Evolutionary conservation across 2,113 vertebrate species (phyloP).

Genomic region (Microcebus jonahi): DNA sequence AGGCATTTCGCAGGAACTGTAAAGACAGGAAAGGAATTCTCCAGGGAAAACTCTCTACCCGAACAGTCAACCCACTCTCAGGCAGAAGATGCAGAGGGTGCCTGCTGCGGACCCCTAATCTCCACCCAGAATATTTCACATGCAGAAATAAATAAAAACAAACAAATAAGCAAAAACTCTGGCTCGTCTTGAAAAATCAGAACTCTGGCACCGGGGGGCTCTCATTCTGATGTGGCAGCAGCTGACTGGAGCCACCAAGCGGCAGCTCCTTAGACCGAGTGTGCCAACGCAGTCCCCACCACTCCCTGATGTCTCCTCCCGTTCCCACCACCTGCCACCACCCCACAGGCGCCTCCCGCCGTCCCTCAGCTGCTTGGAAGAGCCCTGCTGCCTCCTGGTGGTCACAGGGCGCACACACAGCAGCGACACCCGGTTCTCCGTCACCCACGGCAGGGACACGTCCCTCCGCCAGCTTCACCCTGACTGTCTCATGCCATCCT

Average conservation of each 20-base stretch:
- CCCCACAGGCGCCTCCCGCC: not conserved
- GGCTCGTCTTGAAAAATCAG: not conserved
- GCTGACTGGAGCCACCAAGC: not conserved
- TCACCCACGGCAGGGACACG: no score
- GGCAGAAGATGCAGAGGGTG: not conserved
- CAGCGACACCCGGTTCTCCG: not conserved
- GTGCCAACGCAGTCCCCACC: not conserved
- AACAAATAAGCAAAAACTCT: not conserved
- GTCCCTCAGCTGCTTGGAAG: not conserved
- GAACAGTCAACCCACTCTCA: not conserved
- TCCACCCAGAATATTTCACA: not conserved
- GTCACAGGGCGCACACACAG: not conserved
- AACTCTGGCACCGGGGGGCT: not conserved
- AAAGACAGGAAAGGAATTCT: not conserved
- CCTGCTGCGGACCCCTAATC: not conserved
- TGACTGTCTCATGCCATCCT: not conserved
- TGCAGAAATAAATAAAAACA: not conserved
- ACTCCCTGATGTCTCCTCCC: not conserved
- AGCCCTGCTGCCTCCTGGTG: constrained; percentile 68
- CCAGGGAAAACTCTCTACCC: not conserved
- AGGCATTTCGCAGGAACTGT: not conserved
- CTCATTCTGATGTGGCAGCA: not conserved
- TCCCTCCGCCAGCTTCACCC: fast-evolving
- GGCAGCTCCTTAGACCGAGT: not conserved
- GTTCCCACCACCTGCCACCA: not conserved